phyloP scores from a whole-genome alignment of 2,888 invertebrate species.

The Drosophila vallismaia region DNA sequence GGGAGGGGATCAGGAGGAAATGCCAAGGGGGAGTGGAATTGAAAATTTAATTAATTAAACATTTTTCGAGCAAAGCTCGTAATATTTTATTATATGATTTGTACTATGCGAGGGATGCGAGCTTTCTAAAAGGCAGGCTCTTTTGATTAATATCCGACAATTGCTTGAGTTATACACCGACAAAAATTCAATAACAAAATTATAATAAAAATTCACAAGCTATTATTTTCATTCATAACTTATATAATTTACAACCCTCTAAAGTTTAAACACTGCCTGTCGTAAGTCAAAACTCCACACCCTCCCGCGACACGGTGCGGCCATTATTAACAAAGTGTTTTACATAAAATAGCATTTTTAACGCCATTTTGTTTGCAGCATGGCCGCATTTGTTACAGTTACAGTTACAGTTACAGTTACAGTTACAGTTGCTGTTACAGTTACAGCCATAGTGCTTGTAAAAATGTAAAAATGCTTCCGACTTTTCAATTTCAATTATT shows the following conservation, averaged over 20 bases:
- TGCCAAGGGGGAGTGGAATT: constrained; percentile 63
- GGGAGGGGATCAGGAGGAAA: constrained; percentile 6
- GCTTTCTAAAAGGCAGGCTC: constrained; percentile 43
- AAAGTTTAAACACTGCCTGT: constrained; percentile 20
- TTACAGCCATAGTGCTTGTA: constrained; percentile 17
- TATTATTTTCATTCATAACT: background rate
- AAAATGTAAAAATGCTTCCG: constrained; percentile 80
- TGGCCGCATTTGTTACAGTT: constrained; percentile 45
- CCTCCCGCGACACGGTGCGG: constrained; percentile 8
- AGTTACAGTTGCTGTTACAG: constrained; percentile 2
- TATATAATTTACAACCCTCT: background rate
- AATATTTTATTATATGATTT: constrained; percentile 68
- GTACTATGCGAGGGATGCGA: constrained; percentile 40
- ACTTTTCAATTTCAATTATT: constrained; percentile 82
- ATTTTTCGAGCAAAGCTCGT: constrained; percentile 67
- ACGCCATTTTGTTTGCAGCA: constrained; percentile 63
- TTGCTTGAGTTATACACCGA: background rate
- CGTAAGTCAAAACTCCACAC: constrained; percentile 10
- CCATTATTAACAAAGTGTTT: constrained; percentile 71
- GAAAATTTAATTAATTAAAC: constrained; percentile 80
- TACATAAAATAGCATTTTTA: constrained; percentile 73
- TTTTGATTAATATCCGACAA: constrained; percentile 25
- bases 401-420: constrained; percentile 13
- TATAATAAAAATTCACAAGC: background rate
- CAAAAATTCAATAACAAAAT: background rate